These are phyloP conservation scores for Pharmacophagus antenor DNA, from an alignment of 2,888 invertebrate species.

Conservation along the genomic window DNA sequence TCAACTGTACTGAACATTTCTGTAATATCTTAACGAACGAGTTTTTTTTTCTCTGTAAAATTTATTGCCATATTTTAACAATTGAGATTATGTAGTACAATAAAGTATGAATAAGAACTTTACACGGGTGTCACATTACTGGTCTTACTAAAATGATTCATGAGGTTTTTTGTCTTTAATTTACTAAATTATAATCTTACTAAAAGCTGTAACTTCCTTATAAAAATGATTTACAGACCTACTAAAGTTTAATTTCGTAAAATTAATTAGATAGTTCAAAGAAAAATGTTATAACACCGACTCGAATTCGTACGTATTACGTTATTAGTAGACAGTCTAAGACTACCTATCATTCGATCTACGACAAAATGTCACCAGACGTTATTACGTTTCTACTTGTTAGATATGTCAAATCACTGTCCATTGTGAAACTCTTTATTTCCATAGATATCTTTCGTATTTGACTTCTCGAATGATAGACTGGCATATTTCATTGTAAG, in stretches of 20 bases:
- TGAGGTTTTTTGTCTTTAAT: conserved; percentile 15
- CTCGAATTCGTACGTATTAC: conserved; percentile 58
- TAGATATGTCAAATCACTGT: conserved; percentile 43
- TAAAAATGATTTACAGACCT: conserved; percentile 1
- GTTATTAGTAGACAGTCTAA: conserved; percentile 46
- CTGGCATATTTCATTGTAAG: conserved; percentile 34
- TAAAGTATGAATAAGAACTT: conserved; percentile 21
- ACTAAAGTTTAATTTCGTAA: neutral
- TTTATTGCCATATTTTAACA: conserved; percentile 16
- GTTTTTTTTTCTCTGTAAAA: neutral
- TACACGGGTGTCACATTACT: conserved; percentile 23
- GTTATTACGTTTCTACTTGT: conserved; percentile 42
- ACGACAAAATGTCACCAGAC: conserved; percentile 36
- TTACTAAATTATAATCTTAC: conserved; percentile 22
- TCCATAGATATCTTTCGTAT: conserved; percentile 36
- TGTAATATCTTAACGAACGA: too few species aligned
- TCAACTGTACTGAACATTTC: too few species aligned
- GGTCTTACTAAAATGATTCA: conserved; percentile 26
- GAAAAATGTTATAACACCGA: conserved; percentile 45
- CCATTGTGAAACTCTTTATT: conserved; percentile 42
- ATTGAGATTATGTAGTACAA: conserved; percentile 12
- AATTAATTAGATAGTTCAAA: conserved; percentile 42
- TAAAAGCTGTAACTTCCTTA: conserved; percentile 23
- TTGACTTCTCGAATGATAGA: conserved; percentile 35
- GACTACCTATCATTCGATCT: conserved; percentile 39